phyloP scores from a whole-genome alignment of 2,888 invertebrate genomes.

The Lacanobia oleracea region DNA sequence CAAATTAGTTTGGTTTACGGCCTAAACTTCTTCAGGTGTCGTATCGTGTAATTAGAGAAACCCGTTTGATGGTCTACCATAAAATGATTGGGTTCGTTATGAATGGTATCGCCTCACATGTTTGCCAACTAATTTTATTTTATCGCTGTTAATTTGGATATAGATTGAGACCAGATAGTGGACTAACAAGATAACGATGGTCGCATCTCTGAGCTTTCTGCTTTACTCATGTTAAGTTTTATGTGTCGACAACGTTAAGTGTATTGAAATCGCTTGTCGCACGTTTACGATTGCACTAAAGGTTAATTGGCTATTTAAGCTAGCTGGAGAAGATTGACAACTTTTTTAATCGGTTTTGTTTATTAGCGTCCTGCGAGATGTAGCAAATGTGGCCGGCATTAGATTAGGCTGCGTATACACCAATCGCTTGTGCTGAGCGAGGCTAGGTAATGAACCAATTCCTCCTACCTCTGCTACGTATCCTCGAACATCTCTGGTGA shows the following conservation, averaged over 20 bases:
- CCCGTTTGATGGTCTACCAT: constrained; percentile 55
- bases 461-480: too few relatives aligned
- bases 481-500: too few relatives aligned
- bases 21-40: constrained; percentile 68
- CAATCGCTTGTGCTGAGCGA: too few relatives aligned
- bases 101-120: constrained; percentile 41
- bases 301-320: constrained; percentile 53
- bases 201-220: constrained; percentile 32
- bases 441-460: too few relatives aligned
- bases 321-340: constrained; percentile 35
- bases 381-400: constrained; percentile 7
- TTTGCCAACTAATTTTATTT: constrained; percentile 50
- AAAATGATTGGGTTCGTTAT: constrained; percentile 41
- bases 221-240: constrained; percentile 33
- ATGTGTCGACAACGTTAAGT: constrained; percentile 32
- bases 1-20: constrained; percentile 75
- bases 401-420: too few relatives aligned
- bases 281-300: constrained; percentile 55
- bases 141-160: constrained; percentile 48
- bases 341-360: constrained; percentile 23
- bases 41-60: constrained; percentile 65
- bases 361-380: constrained; percentile 17
- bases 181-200: constrained; percentile 30
- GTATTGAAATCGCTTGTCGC: constrained; percentile 40
- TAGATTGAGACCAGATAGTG: constrained; percentile 35